These are phyloP conservation scores for Sinhomidia bicolor DNA, from an alignment of 2,888 invertebrate species.

Conservation along the genomic window DNA sequence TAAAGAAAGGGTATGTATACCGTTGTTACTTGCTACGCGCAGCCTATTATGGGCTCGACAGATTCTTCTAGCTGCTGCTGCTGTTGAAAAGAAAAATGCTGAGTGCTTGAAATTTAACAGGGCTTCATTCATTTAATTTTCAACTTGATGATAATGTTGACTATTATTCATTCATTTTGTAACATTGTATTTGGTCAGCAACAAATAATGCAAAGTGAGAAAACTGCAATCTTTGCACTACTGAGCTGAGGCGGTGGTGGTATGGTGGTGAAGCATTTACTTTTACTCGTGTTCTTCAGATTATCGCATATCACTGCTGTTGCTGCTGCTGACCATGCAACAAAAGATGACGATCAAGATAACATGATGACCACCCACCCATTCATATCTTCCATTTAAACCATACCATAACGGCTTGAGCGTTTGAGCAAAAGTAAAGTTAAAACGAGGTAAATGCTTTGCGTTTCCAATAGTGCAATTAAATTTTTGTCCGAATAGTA, in stretches of 20 bases:
- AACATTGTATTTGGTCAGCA: neutral
- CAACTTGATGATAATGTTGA: neutral
- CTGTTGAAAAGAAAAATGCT: neutral
- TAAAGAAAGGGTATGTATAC: constrained; percentile 16
- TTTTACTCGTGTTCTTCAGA: constrained; percentile 1
- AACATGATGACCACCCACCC: too few species aligned
- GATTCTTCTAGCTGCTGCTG: neutral
- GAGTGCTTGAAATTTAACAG: neutral
- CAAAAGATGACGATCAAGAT: too few species aligned
- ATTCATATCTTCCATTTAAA: too few species aligned
- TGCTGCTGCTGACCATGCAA: neutral
- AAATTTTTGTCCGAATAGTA: too few species aligned
- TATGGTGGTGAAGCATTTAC: neutral
- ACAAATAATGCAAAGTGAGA: neutral
- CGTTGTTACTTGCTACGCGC: neutral
- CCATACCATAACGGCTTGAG: too few species aligned
- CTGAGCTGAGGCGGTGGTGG: neutral
- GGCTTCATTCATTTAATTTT: neutral
- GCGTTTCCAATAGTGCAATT: too few species aligned
- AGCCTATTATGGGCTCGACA: neutral
- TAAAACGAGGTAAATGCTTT: too few species aligned
- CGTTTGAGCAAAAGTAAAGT: too few species aligned
- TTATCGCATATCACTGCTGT: neutral
- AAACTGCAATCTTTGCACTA: neutral
- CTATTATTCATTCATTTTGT: neutral